Percentiles rank a stretch among this genome's conserved stretches.
phyloP scores from a whole-genome alignment of 2,888 invertebrate genomes.

The Aethes cnicana region DNA sequence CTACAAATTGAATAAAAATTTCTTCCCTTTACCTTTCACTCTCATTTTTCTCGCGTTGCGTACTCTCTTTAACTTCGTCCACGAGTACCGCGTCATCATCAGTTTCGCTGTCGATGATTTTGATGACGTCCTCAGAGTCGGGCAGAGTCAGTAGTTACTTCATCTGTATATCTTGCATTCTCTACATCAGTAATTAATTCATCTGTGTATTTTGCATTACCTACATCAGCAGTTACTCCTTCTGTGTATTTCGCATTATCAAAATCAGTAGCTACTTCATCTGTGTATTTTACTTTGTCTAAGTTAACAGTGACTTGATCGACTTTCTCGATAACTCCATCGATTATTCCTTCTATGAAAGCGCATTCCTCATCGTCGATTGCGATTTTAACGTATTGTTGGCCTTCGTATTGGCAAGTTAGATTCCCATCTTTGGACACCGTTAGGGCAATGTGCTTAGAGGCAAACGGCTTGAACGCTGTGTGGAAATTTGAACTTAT shows the following conservation, averaged over 20 bases:
- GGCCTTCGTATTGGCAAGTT: conserved; percentile 48
- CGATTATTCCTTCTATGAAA: conserved; percentile 49
- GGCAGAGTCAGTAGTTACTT: conserved; percentile 39
- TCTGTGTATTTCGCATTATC: too few relatives aligned
- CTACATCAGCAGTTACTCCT: too few relatives aligned
- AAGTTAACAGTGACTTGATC: conserved; percentile 43
- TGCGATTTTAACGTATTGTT: neutral
- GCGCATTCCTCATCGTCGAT: conserved; percentile 37
- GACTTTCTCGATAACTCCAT: conserved; percentile 59
- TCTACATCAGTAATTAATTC: conserved; percentile 65
- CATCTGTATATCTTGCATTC: too few relatives aligned
- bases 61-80: conserved; percentile 51
- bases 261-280: too few relatives aligned
- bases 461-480: conserved; percentile 73
- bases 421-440: conserved; percentile 55
- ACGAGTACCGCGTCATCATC: conserved; percentile 39
- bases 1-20: too few relatives aligned
- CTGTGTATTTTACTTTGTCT: conserved; percentile 37
- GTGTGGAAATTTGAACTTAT: conserved; percentile 19
- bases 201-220: conserved; percentile 40
- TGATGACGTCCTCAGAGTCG: conserved; percentile 42
- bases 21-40: too few relatives aligned
- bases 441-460: conserved; percentile 65
- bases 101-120: conserved; percentile 42
- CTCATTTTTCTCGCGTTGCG: too few relatives aligned